These are phyloP conservation scores for Myripristis murdjan DNA, from an alignment of 2,797 vertebrate species.

Conservation along the genomic window DNA sequence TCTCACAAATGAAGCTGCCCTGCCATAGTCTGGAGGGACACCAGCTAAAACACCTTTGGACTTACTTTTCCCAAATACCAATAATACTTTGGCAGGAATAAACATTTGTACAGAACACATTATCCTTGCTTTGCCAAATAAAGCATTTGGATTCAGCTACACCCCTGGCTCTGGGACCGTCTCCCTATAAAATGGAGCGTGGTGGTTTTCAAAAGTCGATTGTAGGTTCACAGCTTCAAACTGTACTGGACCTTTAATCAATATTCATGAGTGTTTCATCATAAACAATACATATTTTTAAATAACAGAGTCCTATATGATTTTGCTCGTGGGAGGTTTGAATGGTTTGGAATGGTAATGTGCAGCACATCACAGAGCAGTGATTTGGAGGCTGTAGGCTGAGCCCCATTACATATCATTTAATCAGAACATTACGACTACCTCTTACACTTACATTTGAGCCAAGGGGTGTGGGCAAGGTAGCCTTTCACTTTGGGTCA, in stretches of 20 bases:
- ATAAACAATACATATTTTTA: conserved; percentile 14
- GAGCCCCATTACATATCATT: background rate
- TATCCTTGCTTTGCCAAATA: no score
- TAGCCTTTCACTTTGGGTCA: no score
- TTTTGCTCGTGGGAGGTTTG: background rate
- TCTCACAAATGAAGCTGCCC: no score
- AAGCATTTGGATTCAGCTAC: no score
- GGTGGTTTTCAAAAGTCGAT: conserved; percentile 15
- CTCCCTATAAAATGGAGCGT: conserved; percentile 31
- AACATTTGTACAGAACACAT: no score
- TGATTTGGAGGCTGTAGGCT: background rate
- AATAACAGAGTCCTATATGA: background rate
- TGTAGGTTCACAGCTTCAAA: conserved; percentile 34
- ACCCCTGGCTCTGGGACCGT: conserved; percentile 31
- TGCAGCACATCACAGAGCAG: no score
- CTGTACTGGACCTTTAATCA: conserved; percentile 6
- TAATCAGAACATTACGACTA: no score
- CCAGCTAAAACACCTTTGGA: no score
- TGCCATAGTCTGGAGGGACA: no score
- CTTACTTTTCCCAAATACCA: no score
- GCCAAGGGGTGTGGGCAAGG: background rate
- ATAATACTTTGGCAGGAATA: no score
- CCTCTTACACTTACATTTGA: background rate
- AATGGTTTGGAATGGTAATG: background rate
- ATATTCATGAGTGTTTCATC: conserved; percentile 27